phyloP scores from a whole-genome alignment of 2,797 vertebrate genomes.

The Xiphorhynchus erythropygius region DNA sequence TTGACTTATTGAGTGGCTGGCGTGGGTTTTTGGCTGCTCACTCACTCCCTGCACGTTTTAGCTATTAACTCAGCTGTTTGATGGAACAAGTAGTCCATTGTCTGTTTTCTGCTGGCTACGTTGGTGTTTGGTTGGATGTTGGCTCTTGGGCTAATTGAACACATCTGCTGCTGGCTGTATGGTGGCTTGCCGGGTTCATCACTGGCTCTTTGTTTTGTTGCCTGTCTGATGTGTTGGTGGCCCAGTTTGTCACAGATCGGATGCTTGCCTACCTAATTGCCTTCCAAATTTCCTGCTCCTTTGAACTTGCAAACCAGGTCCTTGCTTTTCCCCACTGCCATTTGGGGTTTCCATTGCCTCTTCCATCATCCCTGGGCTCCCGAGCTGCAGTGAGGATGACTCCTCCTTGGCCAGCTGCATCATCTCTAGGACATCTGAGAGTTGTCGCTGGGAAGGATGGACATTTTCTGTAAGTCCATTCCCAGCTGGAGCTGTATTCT shows the following conservation, averaged over 20 bases:
- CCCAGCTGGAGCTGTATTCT: slow-evolving; percentile 8
- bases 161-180: slow-evolving; percentile 65
- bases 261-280: background rate
- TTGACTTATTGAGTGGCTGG: slow-evolving; percentile 66
- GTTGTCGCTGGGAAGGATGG: background rate
- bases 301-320: background rate
- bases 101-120: slow-evolving; percentile 63
- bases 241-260: background rate
- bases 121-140: slow-evolving; percentile 70
- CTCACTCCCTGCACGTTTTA: slow-evolving; percentile 59
- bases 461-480: slow-evolving; percentile 27
- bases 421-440: background rate
- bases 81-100: slow-evolving; percentile 72
- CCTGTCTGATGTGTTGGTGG: background rate
- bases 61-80: slow-evolving; percentile 73
- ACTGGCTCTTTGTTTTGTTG: slow-evolving; percentile 57
- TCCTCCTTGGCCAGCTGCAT: background rate
- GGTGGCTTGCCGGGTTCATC: slow-evolving; percentile 45
- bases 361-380: background rate
- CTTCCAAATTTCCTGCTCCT: slow-evolving; percentile 10
- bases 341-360: background rate
- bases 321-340: fast-evolving
- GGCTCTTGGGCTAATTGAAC: slow-evolving; percentile 70
- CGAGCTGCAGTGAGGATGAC: background rate
- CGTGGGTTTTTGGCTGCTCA: slow-evolving; percentile 54